A percentile compares a stretch with the other conserved stretches of the same genome.
These are phyloP conservation scores for Tinea semifulvella DNA, from an alignment of 2,888 invertebrate genomes.

Conservation along the genomic window DNA sequence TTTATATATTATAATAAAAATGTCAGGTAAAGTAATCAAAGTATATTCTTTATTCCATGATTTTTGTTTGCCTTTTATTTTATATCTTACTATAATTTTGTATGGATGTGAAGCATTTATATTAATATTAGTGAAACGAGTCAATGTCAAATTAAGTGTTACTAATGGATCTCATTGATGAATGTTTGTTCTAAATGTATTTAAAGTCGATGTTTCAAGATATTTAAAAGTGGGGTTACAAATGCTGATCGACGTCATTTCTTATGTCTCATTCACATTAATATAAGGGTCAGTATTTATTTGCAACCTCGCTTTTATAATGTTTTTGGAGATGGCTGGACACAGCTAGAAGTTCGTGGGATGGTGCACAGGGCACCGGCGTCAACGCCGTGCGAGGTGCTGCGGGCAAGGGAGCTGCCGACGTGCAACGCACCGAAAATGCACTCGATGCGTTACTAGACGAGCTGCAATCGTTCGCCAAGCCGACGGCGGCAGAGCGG, in stretches of 20 bases:
- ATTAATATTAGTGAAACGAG: slow-evolving; percentile 34
- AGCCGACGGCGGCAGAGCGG: slow-evolving; percentile 62
- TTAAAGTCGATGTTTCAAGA: slow-evolving; percentile 33
- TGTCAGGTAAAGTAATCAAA: too few relatives aligned
- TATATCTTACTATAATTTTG: slow-evolving; percentile 43
- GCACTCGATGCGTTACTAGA: slow-evolving; percentile 97
- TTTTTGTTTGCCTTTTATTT: slow-evolving; percentile 37
- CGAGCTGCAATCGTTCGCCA: slow-evolving; percentile 89
- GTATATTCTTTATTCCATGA: slow-evolving; percentile 24
- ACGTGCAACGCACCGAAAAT: slow-evolving; percentile 83
- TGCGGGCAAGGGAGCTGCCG: slow-evolving; percentile 33
- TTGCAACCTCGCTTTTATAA: slow-evolving; percentile 49
- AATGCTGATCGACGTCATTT: slow-evolving; percentile 17
- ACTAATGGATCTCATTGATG: slow-evolving; percentile 37
- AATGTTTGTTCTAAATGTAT: slow-evolving; percentile 50
- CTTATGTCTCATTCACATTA: neutral
- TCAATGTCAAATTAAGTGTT: slow-evolving; percentile 48
- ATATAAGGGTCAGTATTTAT: slow-evolving; percentile 17
- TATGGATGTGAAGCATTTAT: slow-evolving; percentile 42
- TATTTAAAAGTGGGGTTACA: slow-evolving; percentile 43
- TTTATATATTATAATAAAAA: slow-evolving; percentile 1
- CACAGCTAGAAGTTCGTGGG: slow-evolving; percentile 47
- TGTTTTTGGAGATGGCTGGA: slow-evolving; percentile 36
- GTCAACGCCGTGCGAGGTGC: slow-evolving; percentile 34
- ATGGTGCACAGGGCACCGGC: slow-evolving; percentile 54